These are phyloP conservation scores for Lithobius niger DNA, from an alignment of 1,140 invertebrate genomes.

Conservation along the genomic window DNA sequence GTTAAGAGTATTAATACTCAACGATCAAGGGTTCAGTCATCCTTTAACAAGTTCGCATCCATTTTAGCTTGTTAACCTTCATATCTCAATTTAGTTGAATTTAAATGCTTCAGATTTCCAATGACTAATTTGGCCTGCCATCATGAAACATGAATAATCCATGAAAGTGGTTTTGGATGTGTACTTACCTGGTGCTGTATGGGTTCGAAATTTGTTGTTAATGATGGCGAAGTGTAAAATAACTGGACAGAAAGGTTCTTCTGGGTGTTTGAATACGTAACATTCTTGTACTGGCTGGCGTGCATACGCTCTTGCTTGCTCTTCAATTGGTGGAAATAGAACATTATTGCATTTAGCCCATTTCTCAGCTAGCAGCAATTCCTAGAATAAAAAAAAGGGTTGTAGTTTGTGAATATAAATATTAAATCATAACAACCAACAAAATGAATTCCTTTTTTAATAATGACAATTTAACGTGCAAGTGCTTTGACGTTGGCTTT, in stretches of 20 bases:
- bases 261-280: conserved; percentile 35
- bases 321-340: conserved; percentile 35
- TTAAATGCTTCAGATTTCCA: no score
- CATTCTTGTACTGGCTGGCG: conserved; percentile 31
- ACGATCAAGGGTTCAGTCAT: no score
- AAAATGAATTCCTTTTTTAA: no score
- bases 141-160: not conserved
- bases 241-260: conserved; percentile 33
- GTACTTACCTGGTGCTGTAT: conserved; percentile 32
- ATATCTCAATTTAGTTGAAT: not conserved
- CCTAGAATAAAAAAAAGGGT: conserved; percentile 22
- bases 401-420: no score
- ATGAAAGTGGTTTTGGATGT: not conserved
- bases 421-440: no score
- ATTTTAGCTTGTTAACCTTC: not conserved
- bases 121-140: no score
- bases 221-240: conserved; percentile 37
- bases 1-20: no score
- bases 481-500: no score
- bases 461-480: no score
- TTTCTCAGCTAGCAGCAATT: conserved; percentile 34
- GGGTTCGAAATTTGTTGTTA: conserved; percentile 33
- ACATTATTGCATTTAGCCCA: conserved; percentile 35
- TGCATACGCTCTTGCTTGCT: conserved; percentile 24
- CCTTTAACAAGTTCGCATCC: no score